phyloP scores from a whole-genome alignment of 2,888 invertebrate species.

The Drosophila seclusa region DNA sequence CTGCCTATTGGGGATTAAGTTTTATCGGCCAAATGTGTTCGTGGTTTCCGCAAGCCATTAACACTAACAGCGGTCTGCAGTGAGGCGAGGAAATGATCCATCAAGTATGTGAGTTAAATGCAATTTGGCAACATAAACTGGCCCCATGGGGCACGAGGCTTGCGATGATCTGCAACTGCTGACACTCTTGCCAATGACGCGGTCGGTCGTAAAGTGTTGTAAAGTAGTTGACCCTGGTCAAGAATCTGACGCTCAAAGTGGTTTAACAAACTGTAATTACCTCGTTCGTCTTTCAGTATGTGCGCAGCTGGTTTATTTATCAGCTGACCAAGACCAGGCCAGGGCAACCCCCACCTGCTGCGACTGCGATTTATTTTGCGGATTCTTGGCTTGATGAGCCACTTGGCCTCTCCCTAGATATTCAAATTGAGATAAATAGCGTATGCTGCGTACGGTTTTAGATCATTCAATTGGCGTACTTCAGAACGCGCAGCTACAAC shows the following conservation, averaged over 20 bases:
- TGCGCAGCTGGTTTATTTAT: conserved; percentile 49
- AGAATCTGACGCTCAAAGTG: conserved; percentile 72
- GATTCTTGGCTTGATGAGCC: conserved; percentile 62
- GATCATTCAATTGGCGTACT: conserved; percentile 71
- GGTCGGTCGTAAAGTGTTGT: conserved; percentile 42
- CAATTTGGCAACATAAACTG: conserved; percentile 54
- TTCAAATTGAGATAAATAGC: conserved; percentile 65
- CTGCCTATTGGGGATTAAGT: conserved; percentile 1
- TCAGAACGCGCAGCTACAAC: conserved; percentile 28
- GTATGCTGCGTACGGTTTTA: conserved; percentile 43
- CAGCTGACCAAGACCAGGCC: conserved; percentile 46
- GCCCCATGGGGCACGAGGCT: conserved; percentile 12
- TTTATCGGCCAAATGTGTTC: conserved; percentile 15
- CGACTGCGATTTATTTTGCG: conserved; percentile 70
- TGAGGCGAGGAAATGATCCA: conserved; percentile 73
- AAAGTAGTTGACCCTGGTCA: conserved; percentile 78
- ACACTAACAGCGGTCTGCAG: conserved; percentile 5
- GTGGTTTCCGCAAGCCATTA: conserved; percentile 54
- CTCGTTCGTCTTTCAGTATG: conserved; percentile 38
- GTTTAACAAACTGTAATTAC: conserved; percentile 79
- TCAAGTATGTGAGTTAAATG: conserved; percentile 68
- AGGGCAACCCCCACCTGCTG: conserved; percentile 44
- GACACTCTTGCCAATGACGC: conserved; percentile 18
- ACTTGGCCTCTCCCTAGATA: conserved; percentile 15
- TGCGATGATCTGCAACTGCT: conserved; percentile 29